These are phyloP conservation scores for Bombus sylvicola DNA, from an alignment of 1,140 invertebrate genomes.

Conservation along the genomic window DNA sequence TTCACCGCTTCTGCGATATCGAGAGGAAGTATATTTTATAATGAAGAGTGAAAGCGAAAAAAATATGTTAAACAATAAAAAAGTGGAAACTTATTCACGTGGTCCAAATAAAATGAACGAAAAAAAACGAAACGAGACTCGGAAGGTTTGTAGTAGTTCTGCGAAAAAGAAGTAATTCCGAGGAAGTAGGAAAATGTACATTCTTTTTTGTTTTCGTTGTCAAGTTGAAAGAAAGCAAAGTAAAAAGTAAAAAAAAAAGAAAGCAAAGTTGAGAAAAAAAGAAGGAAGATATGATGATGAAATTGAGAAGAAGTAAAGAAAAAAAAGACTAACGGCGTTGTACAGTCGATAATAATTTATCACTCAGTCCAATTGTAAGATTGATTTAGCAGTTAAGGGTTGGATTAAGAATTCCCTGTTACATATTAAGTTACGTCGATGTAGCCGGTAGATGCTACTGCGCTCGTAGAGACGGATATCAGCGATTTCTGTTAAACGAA, in stretches of 20 bases:
- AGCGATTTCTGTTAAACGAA: constrained; percentile 62
- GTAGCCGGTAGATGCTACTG: constrained; percentile 52
- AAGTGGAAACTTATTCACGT: constrained; percentile 52
- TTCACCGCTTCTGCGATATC: constrained; percentile 30
- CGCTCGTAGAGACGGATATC: constrained; percentile 56
- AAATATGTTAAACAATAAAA: neutral
- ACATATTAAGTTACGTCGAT: constrained; percentile 57
- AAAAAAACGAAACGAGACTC: constrained; percentile 14
- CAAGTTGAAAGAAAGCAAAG: constrained; percentile 32
- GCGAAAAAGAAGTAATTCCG: constrained; percentile 19
- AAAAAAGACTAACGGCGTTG: constrained; percentile 47
- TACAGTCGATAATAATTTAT: constrained; percentile 72
- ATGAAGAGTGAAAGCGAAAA: constrained; percentile 27
- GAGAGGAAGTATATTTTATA: constrained; percentile 66
- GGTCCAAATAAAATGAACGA: constrained; percentile 59
- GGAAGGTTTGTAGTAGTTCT: constrained; percentile 16
- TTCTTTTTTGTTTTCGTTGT: constrained; percentile 41
- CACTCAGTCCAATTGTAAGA: constrained; percentile 67
- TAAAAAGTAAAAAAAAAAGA: no score
- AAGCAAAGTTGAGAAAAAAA: neutral
- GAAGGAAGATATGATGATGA: neutral
- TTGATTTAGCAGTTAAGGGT: constrained; percentile 67
- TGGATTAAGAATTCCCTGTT: constrained; percentile 67
- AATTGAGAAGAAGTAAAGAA: neutral
- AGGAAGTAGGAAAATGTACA: constrained; percentile 30